Base-by-base conservation (phyloP, 2,888 invertebrate species). In the Chloroclystis v-ata region DNA sequence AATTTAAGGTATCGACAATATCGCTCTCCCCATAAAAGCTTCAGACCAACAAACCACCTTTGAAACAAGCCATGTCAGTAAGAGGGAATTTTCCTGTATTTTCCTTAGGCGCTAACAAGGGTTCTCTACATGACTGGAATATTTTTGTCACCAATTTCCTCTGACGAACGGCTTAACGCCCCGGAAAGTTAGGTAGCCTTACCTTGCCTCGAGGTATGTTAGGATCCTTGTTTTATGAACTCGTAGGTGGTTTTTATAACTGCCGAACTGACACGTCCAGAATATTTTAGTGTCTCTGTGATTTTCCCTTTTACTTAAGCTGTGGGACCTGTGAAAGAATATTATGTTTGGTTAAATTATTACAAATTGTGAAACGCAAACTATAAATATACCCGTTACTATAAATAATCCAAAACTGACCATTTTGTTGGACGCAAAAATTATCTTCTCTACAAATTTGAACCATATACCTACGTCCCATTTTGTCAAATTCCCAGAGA, bases 131-230 rank as follows among this genome's bases (percentile, higher is more conserved):
- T 83, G 86, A 85, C 79, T 75, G 73, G 86, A 87, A 87, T 87
- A 85, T 80, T 83, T 80, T 78, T 75, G 79, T 78, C 82, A 73
- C 75, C 78, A 83, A 82, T 83, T 82, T 83, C 73, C 77, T 75
- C 70, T 71, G 73, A 71, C 70, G 76, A 78, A 79, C 71, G 77
- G 79, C 78, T 84, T 82, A 82, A 76, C 74, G 64, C 72, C 56
- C 69, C 70, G 67, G 69, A 74, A 80, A 78, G 76, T 81, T 78
- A 75, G 77, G 76, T 72, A 75, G 76, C 76, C 72, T 73, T 35
- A 80, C 79, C 79, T 79, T 75, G 63, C 69, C 73, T 69, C 69
- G 60, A 56, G 60, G 50, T 68, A 61, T 70, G 75, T 75, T 70
- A 72, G 71, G 69, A 72, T 68, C 65, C 67, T 70, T 63, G 72